A percentile compares a stretch with the other conserved stretches of the same genome.
These are phyloP conservation scores for Antennarius striatus DNA, from an alignment of 2,113 vertebrate species.

Conservation along the genomic window DNA sequence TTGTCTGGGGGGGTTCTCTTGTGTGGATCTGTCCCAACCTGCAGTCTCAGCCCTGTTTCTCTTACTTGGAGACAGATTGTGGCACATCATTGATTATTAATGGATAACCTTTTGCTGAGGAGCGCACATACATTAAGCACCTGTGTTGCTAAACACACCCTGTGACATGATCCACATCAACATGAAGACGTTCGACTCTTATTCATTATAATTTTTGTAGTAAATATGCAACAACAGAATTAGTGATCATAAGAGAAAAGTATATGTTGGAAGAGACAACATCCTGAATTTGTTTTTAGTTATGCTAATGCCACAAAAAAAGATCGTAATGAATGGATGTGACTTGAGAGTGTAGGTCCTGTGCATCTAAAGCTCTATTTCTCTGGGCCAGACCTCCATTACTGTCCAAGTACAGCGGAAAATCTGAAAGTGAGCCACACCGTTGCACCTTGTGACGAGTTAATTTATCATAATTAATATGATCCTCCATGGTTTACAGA, in stretches of 20 bases:
- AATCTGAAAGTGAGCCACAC: not conserved
- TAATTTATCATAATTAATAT: not conserved
- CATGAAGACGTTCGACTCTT: slow-evolving; percentile 29
- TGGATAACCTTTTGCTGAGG: slow-evolving; percentile 29
- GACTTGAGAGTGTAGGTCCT: too few species aligned
- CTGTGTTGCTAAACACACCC: slow-evolving; percentile 22
- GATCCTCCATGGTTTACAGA: too few species aligned
- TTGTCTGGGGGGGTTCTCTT: not conserved
- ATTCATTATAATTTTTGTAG: not conserved
- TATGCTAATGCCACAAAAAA: not conserved
- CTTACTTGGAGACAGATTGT: slow-evolving; percentile 14
- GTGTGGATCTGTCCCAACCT: not conserved
- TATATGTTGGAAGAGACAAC: not conserved
- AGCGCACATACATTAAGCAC: slow-evolving; percentile 16
- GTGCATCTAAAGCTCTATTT: too few species aligned
- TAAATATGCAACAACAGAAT: not conserved
- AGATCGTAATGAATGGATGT: too few species aligned
- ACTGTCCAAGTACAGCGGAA: not conserved
- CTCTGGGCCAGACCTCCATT: too few species aligned
- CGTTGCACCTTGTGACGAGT: not conserved
- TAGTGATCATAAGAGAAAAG: not conserved
- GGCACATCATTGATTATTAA: slow-evolving; percentile 13
- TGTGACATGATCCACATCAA: slow-evolving; percentile 36
- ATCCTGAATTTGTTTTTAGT: not conserved
- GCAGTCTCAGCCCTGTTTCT: not conserved